Percentiles rank a stretch among this genome's conserved stretches.
Evolutionary conservation across 2,888 invertebrate genomes (phyloP).

Genomic region (Apomyelois bistriatella): DNA sequence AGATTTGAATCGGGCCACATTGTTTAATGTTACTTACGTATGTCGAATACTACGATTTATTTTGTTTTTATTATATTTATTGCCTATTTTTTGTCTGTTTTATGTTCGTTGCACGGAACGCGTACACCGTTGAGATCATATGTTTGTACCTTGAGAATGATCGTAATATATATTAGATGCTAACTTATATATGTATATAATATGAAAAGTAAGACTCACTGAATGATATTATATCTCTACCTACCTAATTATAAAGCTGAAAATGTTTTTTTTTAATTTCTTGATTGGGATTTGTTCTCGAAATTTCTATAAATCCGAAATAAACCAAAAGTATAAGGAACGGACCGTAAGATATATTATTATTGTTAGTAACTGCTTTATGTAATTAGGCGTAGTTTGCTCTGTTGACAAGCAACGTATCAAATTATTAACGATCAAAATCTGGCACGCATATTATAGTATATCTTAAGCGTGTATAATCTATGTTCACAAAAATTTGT

Average conservation of each 20-base stretch:
- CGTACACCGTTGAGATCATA: background rate
- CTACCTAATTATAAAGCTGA: no score
- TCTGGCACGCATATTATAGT: no score
- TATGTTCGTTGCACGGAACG: conserved; percentile 8
- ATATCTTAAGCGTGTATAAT: no score
- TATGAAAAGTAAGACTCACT: no score
- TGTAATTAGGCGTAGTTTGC: background rate
- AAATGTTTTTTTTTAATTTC: no score
- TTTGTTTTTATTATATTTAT: background rate
- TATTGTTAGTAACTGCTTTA: background rate
- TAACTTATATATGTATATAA: no score
- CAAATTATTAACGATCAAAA: background rate
- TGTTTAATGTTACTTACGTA: background rate
- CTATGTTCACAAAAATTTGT: no score
- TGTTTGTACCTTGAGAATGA: background rate
- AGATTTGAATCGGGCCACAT: background rate
- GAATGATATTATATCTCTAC: no score
- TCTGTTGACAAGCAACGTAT: conserved; percentile 5
- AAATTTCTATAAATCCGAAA: no score
- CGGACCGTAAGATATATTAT: background rate
- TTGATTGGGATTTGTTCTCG: no score
- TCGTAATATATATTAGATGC: background rate
- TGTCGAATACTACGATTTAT: background rate
- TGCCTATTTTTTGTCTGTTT: background rate
- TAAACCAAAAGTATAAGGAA: background rate